These are phyloP conservation scores for Onychostruthus taczanowskii DNA, from an alignment of 2,113 vertebrate genomes.

Conservation along the genomic window DNA sequence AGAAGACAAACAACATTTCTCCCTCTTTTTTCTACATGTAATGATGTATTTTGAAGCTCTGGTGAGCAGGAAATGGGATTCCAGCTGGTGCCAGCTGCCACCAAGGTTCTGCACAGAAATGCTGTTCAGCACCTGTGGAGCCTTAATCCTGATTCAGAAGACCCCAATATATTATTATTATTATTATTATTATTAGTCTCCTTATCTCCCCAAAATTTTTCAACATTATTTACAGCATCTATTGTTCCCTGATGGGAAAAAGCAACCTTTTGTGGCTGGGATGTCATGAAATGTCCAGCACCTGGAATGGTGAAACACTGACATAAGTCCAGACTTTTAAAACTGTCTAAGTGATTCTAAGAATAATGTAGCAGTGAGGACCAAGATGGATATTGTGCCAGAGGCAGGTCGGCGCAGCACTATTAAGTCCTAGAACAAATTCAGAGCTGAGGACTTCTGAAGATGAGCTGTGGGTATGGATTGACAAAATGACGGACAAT, in stretches of 20 bases:
- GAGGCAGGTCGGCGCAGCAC: neutral
- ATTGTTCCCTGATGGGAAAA: neutral
- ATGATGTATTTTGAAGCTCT: constrained; percentile 61
- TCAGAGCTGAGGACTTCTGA: neutral
- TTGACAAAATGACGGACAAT: neutral
- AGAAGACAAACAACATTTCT: constrained; percentile 24
- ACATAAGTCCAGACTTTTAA: neutral
- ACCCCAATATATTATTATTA: neutral
- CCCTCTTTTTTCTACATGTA: constrained; percentile 31
- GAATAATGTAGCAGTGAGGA: neutral
- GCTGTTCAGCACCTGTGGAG: constrained; percentile 40
- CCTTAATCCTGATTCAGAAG: constrained; percentile 10
- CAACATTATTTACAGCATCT: neutral
- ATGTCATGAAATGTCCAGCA: neutral
- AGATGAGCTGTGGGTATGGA: neutral
- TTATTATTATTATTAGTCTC: neutral
- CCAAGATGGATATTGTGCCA: neutral
- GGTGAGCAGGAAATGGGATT: constrained; percentile 64
- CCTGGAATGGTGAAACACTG: neutral
- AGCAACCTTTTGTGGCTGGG: neutral
- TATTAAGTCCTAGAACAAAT: neutral
- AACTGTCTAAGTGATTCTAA: neutral
- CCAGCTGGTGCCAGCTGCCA: constrained; percentile 65
- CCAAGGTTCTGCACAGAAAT: neutral
- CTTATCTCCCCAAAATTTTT: neutral